phyloP scores from a whole-genome alignment of 2,888 invertebrate genomes.

The Xanthia icteritia region DNA sequence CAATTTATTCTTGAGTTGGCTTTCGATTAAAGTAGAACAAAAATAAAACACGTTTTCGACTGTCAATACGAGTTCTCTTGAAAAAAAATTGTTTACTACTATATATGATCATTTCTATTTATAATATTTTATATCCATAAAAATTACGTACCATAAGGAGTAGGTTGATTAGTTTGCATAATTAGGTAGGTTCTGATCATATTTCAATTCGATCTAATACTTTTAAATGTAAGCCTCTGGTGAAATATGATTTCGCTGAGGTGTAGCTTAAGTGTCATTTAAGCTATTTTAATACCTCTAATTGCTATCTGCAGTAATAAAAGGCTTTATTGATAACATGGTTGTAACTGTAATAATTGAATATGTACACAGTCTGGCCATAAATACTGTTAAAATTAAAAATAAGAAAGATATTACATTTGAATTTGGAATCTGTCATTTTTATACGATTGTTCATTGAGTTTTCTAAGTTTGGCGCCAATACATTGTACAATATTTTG shows the following conservation, averaged over 20 bases:
- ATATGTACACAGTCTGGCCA: too few species aligned
- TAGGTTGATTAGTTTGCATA: constrained; percentile 5
- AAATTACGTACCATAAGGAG: not conserved
- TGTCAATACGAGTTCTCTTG: not conserved
- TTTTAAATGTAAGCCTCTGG: not conserved
- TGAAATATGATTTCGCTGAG: constrained; percentile 24
- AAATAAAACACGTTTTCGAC: not conserved
- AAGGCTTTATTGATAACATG: constrained; percentile 51
- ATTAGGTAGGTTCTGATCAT: constrained; percentile 1
- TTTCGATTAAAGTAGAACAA: not conserved
- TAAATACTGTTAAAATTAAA: too few species aligned
- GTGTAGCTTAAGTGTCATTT: constrained; percentile 6
- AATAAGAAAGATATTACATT: too few species aligned
- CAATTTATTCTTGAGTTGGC: not conserved
- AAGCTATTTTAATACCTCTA: constrained; percentile 32
- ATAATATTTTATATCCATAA: constrained; percentile 14
- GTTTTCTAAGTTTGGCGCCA: too few species aligned
- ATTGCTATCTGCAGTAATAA: constrained; percentile 45
- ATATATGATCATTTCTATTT: constrained; percentile 5
- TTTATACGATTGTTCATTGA: too few species aligned
- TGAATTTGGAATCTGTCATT: too few species aligned
- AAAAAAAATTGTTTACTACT: not conserved
- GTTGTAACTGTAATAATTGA: constrained; percentile 26
- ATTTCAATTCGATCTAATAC: constrained; percentile 10
- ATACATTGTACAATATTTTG: too few species aligned